phyloP scores from a whole-genome alignment of 2,797 vertebrate genomes.

The Chanos chanos region DNA sequence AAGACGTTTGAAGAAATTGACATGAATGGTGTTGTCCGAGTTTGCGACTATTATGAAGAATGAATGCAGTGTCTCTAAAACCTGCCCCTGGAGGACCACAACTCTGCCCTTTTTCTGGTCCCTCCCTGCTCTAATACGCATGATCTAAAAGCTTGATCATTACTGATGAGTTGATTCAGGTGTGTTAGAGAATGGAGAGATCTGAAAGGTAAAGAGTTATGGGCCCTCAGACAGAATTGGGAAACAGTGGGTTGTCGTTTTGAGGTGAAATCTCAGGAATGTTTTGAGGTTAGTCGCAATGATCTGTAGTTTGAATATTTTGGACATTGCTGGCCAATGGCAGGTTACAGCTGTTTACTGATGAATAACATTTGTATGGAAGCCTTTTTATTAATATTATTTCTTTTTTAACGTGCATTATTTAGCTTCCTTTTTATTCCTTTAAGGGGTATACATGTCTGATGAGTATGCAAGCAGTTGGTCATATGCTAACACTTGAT shows the following conservation, averaged over 20 bases:
- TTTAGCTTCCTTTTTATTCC: constrained; percentile 46
- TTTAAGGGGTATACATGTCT: constrained; percentile 51
- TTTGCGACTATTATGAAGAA: too few species aligned
- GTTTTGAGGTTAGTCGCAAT: constrained; percentile 26
- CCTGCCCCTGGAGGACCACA: too few species aligned
- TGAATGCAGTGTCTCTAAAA: too few species aligned
- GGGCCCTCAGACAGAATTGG: too few species aligned
- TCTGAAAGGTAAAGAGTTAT: too few species aligned
- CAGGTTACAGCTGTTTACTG: constrained; percentile 51
- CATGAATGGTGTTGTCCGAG: too few species aligned
- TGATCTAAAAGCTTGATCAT: too few species aligned
- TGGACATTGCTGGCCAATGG: constrained; percentile 72
- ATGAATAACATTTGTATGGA: constrained; percentile 28
- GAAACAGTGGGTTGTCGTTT: too few species aligned
- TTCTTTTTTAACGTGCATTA: constrained; percentile 43
- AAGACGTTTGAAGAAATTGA: too few species aligned
- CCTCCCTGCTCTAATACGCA: too few species aligned
- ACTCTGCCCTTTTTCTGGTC: too few species aligned
- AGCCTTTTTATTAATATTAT: constrained; percentile 2
- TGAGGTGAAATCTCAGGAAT: constrained; percentile 43
- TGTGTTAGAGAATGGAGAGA: neutral
- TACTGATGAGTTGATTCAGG: too few species aligned
- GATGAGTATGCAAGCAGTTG: constrained; percentile 46
- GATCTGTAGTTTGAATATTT: constrained; percentile 48
- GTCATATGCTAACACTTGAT: constrained; percentile 50